Evolutionary conservation across 2,888 invertebrate species (phyloP), one percentile per base, ranked within the genome.

Genomic region (Erebia epiphron): DNA sequence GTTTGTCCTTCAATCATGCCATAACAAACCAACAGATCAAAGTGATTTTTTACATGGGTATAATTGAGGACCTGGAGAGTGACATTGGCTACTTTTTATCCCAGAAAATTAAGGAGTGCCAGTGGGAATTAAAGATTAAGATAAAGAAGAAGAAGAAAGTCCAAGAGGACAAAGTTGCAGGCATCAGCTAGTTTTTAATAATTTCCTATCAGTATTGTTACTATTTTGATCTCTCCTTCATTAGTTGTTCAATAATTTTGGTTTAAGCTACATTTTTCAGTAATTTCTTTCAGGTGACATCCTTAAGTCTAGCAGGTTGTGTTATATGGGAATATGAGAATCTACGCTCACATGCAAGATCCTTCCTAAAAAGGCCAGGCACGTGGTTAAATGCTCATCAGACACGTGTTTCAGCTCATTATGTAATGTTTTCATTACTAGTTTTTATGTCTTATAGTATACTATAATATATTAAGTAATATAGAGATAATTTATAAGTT

Each of bases 311-410:
- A 82, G 93, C 95, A 41, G 96, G 96, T 18, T 97, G 97, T 78
- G 95, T 97, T 18, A 96, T 98, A 76, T 97, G 97, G 97, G 97
- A 98, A 87, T 98, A 98, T 93, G 98, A 98, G 89, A 86, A 82
- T 70, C 75, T 93, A 80, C 87, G 95, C 68, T 78, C 90, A n/a
- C 95, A 95, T 85, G 94, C 95, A n/a, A 80, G 89, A 61, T 85
- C 83, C 43, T 88, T 94, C 83, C 83, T 95, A 61, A 92, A 88
- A 79, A 91, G 87, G 81, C 94, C 95, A 18, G 83, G 92, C 49
- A 85, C 86, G 69, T 95, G 95, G 88, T 85, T 95, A 73, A 95
- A 93, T 81, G 78, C 83, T 68, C 88, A 90, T 67, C 91, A 91
- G 71, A 90, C 86, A 73, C 91, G 85, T 80, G 70, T 84, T 62